Conservation (phyloP, 2,888 invertebrate genomes). For the Acleris laterana region DNA sequence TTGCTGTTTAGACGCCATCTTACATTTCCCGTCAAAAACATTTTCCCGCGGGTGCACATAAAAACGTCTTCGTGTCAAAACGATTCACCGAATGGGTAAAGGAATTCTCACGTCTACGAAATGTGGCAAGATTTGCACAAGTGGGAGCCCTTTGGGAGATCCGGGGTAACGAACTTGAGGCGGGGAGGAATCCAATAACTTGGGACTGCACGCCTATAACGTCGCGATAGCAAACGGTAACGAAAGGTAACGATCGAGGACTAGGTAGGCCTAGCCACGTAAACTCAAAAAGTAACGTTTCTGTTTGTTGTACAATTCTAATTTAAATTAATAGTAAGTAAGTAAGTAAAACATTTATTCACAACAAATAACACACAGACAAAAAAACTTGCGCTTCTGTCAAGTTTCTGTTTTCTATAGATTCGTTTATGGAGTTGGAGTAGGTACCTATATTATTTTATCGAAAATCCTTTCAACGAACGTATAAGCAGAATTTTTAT, state of each 20-base stretch:
- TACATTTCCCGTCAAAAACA: constrained; percentile 53
- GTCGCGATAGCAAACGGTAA: constrained; percentile 19
- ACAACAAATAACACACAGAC: no score
- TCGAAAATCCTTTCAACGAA: no score
- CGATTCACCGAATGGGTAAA: constrained; percentile 56
- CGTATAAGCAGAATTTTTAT: no score
- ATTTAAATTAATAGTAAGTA: no score
- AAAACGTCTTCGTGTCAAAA: constrained; percentile 60
- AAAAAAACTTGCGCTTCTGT: no score
- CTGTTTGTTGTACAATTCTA: no score
- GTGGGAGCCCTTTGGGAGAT: constrained; percentile 53
- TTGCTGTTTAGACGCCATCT: constrained; percentile 48
- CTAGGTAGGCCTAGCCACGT: constrained; percentile 11
- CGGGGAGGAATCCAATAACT: constrained; percentile 51
- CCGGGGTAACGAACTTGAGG: constrained; percentile 37
- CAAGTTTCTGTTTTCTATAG: no score
- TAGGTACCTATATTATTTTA: no score
- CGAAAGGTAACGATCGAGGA: no score
- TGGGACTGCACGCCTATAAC: constrained; percentile 36
- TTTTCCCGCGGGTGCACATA: constrained; percentile 61
- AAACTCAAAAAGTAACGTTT: background rate
- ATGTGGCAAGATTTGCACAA: constrained; percentile 64
- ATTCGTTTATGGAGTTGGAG: no score
- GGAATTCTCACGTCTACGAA: constrained; percentile 56
- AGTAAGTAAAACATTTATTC: no score